Evolutionary conservation across 1,140 invertebrate species (phyloP).

Genomic region (Drosophila mauritiana): DNA sequence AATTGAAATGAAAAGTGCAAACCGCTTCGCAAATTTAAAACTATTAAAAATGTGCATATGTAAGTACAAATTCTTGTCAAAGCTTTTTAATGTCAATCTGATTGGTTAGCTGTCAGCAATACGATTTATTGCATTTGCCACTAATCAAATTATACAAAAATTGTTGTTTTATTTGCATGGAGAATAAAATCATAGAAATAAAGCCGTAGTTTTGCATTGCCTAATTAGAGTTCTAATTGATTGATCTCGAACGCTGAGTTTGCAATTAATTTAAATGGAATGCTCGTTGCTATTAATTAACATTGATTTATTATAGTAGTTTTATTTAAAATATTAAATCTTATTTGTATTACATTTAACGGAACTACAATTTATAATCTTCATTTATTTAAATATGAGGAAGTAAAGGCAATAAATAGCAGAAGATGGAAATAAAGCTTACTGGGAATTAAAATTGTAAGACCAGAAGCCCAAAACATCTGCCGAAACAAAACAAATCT

Average conservation of each 20-base stretch:
- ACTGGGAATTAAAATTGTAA: no score
- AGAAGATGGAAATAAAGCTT: no score
- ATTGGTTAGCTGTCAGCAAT: conserved; percentile 4
- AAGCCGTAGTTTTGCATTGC: conserved; percentile 8
- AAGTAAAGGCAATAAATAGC: no score
- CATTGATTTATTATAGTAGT: not conserved
- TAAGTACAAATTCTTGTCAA: conserved; percentile 1
- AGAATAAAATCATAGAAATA: conserved; percentile 9
- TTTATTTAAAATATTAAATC: not conserved
- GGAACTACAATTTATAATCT: no score
- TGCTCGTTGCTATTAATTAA: conserved; percentile 12
- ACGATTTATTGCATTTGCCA: conserved; percentile 15
- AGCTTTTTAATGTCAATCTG: conserved; percentile 26
- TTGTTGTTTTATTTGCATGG: not conserved
- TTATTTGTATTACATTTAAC: not conserved
- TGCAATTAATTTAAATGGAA: conserved; percentile 3
- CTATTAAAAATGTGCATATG: not conserved
- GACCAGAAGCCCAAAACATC: no score
- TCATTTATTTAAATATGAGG: no score
- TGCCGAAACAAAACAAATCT: no score
- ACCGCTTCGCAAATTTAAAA: not conserved
- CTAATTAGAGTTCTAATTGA: conserved; percentile 13
- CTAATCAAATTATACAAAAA: conserved; percentile 19
- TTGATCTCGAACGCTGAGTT: conserved; percentile 14
- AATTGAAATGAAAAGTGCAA: conserved; percentile 29